These are phyloP conservation scores for Umimayanthus kanabou DNA, from an alignment of 92 coral and sea anemone genomes.

Conservation along the genomic window DNA sequence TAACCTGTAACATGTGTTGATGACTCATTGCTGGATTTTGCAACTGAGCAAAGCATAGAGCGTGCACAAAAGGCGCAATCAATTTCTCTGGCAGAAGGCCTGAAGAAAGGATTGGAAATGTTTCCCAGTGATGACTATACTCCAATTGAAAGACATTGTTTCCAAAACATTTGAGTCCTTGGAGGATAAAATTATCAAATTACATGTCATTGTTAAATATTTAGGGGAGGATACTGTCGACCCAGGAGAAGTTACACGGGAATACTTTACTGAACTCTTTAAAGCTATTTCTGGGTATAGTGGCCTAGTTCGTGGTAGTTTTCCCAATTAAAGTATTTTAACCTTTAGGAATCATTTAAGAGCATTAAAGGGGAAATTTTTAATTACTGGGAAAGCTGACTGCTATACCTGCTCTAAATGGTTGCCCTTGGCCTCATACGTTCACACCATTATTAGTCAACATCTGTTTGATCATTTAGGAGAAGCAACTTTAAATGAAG, in stretches of 20 bases:
- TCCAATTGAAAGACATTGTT: constrained; percentile 13
- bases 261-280: constrained; percentile 48
- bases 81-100: too few species aligned
- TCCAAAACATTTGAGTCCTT: constrained; percentile 46
- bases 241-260: constrained; percentile 52
- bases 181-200: constrained; percentile 41
- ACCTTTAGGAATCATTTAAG: constrained; percentile 39
- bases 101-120: too few species aligned
- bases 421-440: constrained; percentile 48
- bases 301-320: not conserved
- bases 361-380: constrained; percentile 25
- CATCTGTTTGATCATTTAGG: constrained; percentile 9
- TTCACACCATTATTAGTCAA: constrained; percentile 29
- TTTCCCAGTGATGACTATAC: too few species aligned
- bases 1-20: not conserved
- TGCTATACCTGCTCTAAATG: constrained; percentile 41
- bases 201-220: constrained; percentile 45
- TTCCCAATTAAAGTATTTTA: constrained; percentile 48
- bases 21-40: constrained; percentile 47
- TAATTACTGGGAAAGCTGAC: constrained; percentile 38
- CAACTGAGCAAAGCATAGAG: constrained; percentile 45
- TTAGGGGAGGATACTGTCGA: constrained; percentile 63
- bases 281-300: constrained; percentile 28
- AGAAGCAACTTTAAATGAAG: constrained; percentile 34
- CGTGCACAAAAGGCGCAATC: too few species aligned